These are phyloP conservation scores for Acromyrmex echinatior DNA, from an alignment of 1,140 invertebrate species.

Conservation along the genomic window DNA sequence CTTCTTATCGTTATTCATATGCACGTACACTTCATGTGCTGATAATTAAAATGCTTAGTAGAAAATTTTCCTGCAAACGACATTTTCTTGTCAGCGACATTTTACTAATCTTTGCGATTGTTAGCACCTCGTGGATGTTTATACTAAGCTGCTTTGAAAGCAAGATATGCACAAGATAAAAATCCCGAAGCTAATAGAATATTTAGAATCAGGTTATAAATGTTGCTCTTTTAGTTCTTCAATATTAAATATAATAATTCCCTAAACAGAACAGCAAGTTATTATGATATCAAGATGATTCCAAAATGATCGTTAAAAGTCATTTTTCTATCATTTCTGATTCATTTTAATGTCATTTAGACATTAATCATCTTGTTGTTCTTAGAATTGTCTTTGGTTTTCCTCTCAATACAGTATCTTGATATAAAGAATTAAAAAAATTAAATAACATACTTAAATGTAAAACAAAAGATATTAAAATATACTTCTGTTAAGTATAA, in stretches of 20 bases:
- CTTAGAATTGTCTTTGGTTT: neutral
- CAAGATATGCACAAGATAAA: neutral
- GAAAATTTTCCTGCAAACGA: neutral
- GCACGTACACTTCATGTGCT: neutral
- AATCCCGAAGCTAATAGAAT: neutral
- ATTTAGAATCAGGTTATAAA: neutral
- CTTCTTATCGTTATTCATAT: conserved; percentile 19
- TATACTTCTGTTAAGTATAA: neutral
- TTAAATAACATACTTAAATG: neutral
- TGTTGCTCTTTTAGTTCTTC: neutral
- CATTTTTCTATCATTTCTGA: too few relatives aligned
- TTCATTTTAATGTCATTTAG: too few relatives aligned
- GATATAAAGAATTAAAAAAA: neutral
- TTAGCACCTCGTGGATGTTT: conserved; percentile 21
- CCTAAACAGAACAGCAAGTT: too few relatives aligned
- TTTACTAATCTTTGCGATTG: neutral
- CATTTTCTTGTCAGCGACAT: neutral
- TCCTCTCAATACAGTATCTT: neutral
- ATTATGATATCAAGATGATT: too few relatives aligned
- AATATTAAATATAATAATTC: too few relatives aligned
- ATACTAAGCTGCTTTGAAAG: neutral
- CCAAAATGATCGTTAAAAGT: too few relatives aligned
- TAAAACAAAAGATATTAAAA: neutral
- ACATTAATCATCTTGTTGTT: too few relatives aligned
- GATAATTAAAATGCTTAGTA: neutral